Percentiles rank a stretch among this genome's conserved stretches.
phyloP scores from a whole-genome alignment of 2,888 invertebrate species.

The Andrena hattorfiana region DNA sequence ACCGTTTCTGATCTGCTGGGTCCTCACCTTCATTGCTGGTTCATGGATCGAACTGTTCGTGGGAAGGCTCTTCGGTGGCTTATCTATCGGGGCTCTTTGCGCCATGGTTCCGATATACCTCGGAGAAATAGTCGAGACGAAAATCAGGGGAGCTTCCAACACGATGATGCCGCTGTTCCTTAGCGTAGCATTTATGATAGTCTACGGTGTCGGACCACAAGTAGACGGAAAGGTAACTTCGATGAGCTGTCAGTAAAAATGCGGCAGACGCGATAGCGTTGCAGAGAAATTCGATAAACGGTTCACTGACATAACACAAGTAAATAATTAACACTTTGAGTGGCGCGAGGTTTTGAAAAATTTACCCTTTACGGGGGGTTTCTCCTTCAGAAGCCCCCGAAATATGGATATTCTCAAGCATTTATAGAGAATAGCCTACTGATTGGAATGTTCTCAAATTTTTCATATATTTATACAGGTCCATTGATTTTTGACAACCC shows the following conservation, averaged over 20 bases:
- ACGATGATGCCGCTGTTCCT: no score
- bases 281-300: background rate
- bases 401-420: no score
- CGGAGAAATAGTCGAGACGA: slow-evolving; percentile 66
- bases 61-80: slow-evolving; percentile 60
- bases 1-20: slow-evolving; percentile 56
- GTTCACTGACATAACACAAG: no score
- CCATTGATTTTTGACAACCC: no score
- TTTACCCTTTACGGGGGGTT: no score
- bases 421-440: no score
- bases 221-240: slow-evolving; percentile 47
- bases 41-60: slow-evolving; percentile 48
- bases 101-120: slow-evolving; percentile 58
- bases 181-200: slow-evolving; percentile 24
- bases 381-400: no score
- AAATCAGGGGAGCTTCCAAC: slow-evolving; percentile 60
- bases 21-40: slow-evolving; percentile 41
- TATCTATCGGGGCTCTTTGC: slow-evolving; percentile 53
- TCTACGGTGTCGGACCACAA: slow-evolving; percentile 34
- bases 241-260: background rate
- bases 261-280: no score
- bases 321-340: no score
- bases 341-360: no score
- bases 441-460: no score
- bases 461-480: no score